phyloP scores from a whole-genome alignment of 2,113 vertebrate genomes.

The Ptychochromis oligacanthus region DNA sequence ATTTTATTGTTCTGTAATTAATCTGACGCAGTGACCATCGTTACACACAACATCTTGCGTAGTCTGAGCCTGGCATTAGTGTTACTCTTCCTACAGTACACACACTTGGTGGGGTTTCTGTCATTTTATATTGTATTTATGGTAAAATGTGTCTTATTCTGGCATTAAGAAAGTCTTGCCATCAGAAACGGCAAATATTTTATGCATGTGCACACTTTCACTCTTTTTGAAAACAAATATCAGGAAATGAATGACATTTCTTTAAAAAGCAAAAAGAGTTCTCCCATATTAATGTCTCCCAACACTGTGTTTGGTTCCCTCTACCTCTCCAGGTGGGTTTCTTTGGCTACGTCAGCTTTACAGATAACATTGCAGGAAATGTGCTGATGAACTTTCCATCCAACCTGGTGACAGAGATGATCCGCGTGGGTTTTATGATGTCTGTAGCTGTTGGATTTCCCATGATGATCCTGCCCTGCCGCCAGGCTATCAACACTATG shows the following conservation, averaged over 20 bases:
- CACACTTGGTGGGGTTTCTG: not conserved
- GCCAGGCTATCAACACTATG: slow-evolving; percentile 97
- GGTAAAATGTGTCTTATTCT: not conserved
- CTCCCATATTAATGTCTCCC: not conserved
- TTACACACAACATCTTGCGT: not conserved
- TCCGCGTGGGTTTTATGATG: slow-evolving; percentile 97
- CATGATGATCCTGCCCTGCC: slow-evolving; percentile 98
- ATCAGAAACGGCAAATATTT: not conserved
- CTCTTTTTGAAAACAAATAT: not conserved
- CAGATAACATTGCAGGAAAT: slow-evolving; percentile 91
- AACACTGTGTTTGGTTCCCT: not conserved
- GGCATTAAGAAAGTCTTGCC: not conserved
- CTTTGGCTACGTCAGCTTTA: slow-evolving; percentile 98
- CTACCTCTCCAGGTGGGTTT: slow-evolving; percentile 88
- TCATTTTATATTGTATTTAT: not conserved
- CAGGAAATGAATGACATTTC: not conserved
- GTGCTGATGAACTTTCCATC: slow-evolving; percentile 98
- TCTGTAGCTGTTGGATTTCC: slow-evolving; percentile 97
- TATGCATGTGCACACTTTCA: not conserved
- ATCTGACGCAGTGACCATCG: not conserved
- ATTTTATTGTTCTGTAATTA: not conserved
- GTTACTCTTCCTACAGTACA: not conserved
- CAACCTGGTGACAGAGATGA: slow-evolving; percentile 95
- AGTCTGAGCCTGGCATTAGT: not conserved
- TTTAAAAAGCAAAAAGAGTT: not conserved